A percentile compares a stretch with the other conserved stretches of the same genome.
phyloP scores from a whole-genome alignment of 2,113 vertebrate genomes.

The Coptodon rendalli region DNA sequence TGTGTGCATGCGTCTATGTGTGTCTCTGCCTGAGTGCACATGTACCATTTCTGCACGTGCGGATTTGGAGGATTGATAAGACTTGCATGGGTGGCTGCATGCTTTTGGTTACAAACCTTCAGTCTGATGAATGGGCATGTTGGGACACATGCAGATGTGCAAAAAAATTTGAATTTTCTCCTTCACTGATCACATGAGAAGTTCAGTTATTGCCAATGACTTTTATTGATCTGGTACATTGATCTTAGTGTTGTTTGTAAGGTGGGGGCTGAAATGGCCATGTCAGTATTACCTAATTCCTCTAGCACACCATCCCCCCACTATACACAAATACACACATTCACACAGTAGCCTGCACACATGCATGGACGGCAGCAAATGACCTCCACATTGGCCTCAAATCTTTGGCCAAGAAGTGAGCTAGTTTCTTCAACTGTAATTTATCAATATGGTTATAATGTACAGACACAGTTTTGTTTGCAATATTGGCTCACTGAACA shows the following conservation, averaged over 20 bases:
- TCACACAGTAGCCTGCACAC: background rate
- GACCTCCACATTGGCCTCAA: slow-evolving; percentile 48
- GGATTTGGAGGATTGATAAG: background rate
- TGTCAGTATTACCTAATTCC: slow-evolving; percentile 66
- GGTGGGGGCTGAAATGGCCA: slow-evolving; percentile 49
- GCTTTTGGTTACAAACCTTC: background rate
- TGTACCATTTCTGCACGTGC: background rate
- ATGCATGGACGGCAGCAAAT: slow-evolving; percentile 29
- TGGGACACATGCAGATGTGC: background rate
- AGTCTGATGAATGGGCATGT: background rate
- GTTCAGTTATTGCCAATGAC: slow-evolving; percentile 67
- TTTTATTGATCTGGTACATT: slow-evolving; percentile 62
- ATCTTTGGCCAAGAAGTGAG: background rate
- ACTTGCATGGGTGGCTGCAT: background rate
- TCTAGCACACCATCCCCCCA: slow-evolving; percentile 30
- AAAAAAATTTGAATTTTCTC: slow-evolving; percentile 47
- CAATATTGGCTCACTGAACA: background rate
- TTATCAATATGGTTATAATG: background rate
- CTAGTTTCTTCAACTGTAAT: slow-evolving; percentile 13
- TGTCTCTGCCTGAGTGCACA: background rate
- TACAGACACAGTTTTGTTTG: background rate
- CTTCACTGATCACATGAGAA: slow-evolving; percentile 57
- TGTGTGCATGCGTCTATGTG: background rate
- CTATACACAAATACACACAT: background rate
- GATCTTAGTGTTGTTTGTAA: slow-evolving; percentile 52